Evolutionary conservation across 30 jellyfish, hydroid and myxozoan species (phyloP).

Genomic region (Hydractinia echinata): DNA sequence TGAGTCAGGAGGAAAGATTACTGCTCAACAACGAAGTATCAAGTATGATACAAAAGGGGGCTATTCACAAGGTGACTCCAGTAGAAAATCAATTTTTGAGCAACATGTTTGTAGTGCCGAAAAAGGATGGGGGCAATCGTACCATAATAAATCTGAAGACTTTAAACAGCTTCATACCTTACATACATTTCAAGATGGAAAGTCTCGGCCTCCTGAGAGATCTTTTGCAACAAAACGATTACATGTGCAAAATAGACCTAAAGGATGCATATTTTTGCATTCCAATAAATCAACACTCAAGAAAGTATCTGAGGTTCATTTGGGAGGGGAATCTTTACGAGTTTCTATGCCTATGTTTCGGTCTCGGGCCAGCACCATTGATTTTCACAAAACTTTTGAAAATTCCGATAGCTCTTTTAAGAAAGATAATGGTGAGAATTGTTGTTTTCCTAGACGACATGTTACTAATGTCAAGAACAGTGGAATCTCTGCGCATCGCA

Average conservation of each 20-base stretch:
- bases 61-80: not conserved
- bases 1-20: not conserved
- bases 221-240: slow-evolving; percentile 20
- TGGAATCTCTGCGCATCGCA: slow-evolving; percentile 4
- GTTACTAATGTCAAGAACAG: not conserved
- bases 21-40: not conserved
- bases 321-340: slow-evolving; percentile 41
- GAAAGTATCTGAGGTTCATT: slow-evolving; percentile 11
- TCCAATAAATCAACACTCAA: not conserved
- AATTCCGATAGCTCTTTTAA: slow-evolving; percentile 33
- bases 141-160: slow-evolving; percentile 11
- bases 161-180: slow-evolving; percentile 11
- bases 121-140: slow-evolving; percentile 22
- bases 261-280: slow-evolving; percentile 21
- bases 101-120: slow-evolving; percentile 13
- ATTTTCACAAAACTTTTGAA: slow-evolving; percentile 28
- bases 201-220: slow-evolving; percentile 10
- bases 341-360: slow-evolving; percentile 32
- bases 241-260: slow-evolving; percentile 19
- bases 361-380: slow-evolving; percentile 38
- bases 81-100: slow-evolving; percentile 1
- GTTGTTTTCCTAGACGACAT: slow-evolving; percentile 12
- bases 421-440: not conserved
- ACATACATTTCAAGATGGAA: slow-evolving; percentile 20
- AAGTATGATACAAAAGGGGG: slow-evolving; percentile 10